A percentile compares a stretch with the other conserved stretches of the same genome.
These are phyloP conservation scores for Danaus chrysippus DNA, from an alignment of 2,888 invertebrate genomes.

Conservation along the genomic window DNA sequence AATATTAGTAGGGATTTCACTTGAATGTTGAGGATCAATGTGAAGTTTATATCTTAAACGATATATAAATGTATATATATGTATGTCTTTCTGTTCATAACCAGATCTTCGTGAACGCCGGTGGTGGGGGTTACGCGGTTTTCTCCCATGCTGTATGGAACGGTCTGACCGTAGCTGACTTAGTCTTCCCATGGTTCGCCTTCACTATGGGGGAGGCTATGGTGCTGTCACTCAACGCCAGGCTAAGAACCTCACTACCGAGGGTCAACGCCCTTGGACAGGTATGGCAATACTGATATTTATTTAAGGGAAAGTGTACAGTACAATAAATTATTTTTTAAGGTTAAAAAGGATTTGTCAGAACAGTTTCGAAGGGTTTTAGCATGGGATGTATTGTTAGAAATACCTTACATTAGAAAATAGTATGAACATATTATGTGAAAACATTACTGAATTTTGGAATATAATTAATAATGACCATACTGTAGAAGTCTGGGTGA, in stretches of 20 bases:
- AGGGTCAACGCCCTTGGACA: slow-evolving; percentile 68
- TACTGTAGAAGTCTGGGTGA: too few species aligned
- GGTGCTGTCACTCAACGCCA: slow-evolving; percentile 84
- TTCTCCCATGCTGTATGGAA: slow-evolving; percentile 91
- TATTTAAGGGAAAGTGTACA: too few species aligned
- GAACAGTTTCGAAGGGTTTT: background rate
- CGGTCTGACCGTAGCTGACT: slow-evolving; percentile 89
- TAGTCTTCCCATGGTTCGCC: slow-evolving; percentile 94
- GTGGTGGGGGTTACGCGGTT: slow-evolving; percentile 89
- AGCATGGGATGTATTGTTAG: too few species aligned
- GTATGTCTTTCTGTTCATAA: slow-evolving; percentile 7
- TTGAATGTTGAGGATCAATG: too few species aligned
- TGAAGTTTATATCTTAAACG: too few species aligned
- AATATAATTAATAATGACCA: too few species aligned
- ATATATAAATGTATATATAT: too few species aligned
- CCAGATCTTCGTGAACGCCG: slow-evolving; percentile 90
- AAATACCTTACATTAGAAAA: too few species aligned
- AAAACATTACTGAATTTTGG: too few species aligned
- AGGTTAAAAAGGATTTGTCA: background rate
- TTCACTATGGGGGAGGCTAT: slow-evolving; percentile 93
- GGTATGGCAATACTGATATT: slow-evolving; percentile 39
- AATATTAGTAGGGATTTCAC: too few species aligned
- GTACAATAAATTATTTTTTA: too few species aligned
- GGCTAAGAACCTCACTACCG: slow-evolving; percentile 82
- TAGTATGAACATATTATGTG: too few species aligned